Conservation (phyloP, 2,113 vertebrate genomes). For the Columbina picui region DNA sequence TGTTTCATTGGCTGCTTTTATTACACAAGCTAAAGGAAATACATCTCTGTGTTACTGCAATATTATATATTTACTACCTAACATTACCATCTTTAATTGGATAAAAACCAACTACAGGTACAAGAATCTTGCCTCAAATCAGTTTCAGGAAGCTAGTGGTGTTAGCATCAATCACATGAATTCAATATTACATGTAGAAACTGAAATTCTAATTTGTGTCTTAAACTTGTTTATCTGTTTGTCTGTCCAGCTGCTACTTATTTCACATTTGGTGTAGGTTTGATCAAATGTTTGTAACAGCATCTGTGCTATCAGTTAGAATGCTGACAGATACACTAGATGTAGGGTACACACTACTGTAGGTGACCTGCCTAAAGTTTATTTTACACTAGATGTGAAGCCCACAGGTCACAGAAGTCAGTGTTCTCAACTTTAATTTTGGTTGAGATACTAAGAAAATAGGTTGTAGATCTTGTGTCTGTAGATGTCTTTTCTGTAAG, state of each 20-base stretch:
- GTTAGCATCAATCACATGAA: not conserved
- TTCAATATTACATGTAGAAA: not conserved
- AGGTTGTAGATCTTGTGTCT: not conserved
- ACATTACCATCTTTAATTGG: not conserved
- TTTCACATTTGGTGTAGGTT: not conserved
- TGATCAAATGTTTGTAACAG: not conserved
- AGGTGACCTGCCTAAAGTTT: not conserved
- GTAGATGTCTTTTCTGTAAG: not conserved
- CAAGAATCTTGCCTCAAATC: not conserved
- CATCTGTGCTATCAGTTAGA: not conserved
- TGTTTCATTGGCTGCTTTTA: not conserved
- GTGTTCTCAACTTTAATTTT: not conserved
- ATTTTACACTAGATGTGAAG: not conserved
- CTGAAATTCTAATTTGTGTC: not conserved
- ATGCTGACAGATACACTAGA: fast-evolving
- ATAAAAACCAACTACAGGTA: not conserved
- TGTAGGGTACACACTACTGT: not conserved
- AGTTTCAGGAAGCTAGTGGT: not conserved
- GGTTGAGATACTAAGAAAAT: not conserved
- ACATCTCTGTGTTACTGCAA: not conserved
- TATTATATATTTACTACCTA: not conserved
- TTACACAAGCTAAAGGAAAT: not conserved
- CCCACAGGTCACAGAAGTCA: not conserved
- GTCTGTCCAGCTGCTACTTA: not conserved
- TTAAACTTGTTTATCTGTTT: not conserved